Percentiles rank a stretch among this genome's conserved stretches.
These are phyloP conservation scores for Helobdella robusta DNA, from an alignment of 2,888 invertebrate species.

Conservation along the genomic window DNA sequence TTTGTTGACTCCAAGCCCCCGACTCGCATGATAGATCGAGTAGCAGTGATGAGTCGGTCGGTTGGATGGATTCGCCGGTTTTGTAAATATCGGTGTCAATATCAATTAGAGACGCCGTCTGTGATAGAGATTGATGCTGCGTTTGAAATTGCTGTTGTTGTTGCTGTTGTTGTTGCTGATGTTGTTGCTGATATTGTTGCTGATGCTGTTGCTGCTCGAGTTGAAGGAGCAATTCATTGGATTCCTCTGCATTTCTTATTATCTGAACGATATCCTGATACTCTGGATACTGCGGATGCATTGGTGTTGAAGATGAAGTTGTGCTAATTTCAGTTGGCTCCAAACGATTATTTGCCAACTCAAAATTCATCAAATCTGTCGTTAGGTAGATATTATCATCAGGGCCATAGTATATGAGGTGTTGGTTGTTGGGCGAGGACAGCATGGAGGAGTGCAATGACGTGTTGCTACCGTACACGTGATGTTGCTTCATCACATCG, in stretches of 20 bases:
- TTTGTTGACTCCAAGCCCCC: constrained; percentile 37
- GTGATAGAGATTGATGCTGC: constrained; percentile 35
- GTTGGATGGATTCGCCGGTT: constrained; percentile 22
- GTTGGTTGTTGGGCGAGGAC: no score
- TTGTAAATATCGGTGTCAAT: constrained; percentile 30
- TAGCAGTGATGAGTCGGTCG: constrained; percentile 27
- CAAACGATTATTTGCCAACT: not conserved
- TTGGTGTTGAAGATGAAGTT: not conserved
- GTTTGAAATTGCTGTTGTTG: no score
- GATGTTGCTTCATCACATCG: no score
- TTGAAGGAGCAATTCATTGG: constrained; percentile 25
- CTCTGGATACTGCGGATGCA: constrained; percentile 20
- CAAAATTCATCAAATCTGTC: not conserved
- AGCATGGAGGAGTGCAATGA: constrained; percentile 24
- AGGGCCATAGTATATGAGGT: no score
- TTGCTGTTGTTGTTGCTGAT: no score
- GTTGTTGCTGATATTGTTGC: no score
- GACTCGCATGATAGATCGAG: constrained; percentile 47
- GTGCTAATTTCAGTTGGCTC: not conserved
- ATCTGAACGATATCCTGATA: constrained; percentile 34
- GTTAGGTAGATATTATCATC: not conserved
- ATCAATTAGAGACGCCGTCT: no score
- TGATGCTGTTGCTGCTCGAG: no score
- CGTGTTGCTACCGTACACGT: constrained; percentile 28
- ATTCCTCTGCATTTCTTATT: constrained; percentile 33